These are phyloP conservation scores for Pangasianodon hypophthalmus DNA, from an alignment of 2,113 vertebrate genomes.

Conservation along the genomic window DNA sequence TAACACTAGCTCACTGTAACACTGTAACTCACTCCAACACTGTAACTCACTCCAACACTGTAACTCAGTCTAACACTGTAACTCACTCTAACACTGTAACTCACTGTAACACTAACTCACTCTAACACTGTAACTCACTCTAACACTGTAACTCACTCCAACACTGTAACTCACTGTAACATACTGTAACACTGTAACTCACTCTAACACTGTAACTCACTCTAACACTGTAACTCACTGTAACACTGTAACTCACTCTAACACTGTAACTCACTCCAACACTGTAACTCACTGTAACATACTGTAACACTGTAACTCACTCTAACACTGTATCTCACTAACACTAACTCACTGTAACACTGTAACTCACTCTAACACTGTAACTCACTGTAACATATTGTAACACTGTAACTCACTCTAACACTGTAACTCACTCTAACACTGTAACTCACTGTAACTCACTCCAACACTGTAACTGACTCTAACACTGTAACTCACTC, in stretches of 20 bases:
- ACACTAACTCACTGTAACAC: neutral
- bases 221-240: neutral
- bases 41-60: neutral
- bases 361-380: neutral
- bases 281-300: neutral
- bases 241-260: neutral
- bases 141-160: neutral
- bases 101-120: no score
- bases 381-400: neutral
- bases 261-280: neutral
- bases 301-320: no score
- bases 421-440: no score
- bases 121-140: no score
- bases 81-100: neutral
- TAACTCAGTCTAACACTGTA: neutral
- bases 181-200: neutral
- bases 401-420: no score
- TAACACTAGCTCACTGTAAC: neutral
- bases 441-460: neutral
- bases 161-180: neutral
- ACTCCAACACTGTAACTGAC: neutral
- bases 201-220: neutral
- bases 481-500: neutral
- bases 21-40: neutral
- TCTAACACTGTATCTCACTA: no score